phyloP scores from a whole-genome alignment of 2,113 vertebrate species.

The Pelecanoides urinatrix region DNA sequence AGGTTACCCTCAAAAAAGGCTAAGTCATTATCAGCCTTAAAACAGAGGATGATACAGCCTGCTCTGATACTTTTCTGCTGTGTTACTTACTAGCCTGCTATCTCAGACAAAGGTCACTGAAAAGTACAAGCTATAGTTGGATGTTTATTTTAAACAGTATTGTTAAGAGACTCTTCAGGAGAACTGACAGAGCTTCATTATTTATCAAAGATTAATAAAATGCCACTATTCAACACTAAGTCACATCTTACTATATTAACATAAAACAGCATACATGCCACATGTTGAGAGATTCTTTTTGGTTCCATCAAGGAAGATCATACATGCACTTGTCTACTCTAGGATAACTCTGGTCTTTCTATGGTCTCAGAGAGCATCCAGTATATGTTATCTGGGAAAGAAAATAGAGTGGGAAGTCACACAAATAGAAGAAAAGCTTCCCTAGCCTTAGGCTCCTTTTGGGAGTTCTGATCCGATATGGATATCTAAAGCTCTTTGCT shows the following conservation, averaged over 20 bases:
- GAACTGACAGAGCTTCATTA: neutral
- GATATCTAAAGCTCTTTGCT: neutral
- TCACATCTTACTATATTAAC: neutral
- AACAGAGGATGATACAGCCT: neutral
- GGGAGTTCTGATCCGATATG: neutral
- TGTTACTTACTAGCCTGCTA: neutral
- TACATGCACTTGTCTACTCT: neutral
- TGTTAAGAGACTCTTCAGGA: neutral
- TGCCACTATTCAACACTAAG: neutral
- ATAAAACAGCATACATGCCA: neutral
- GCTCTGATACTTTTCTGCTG: neutral
- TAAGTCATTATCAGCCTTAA: neutral
- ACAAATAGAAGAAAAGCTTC: neutral
- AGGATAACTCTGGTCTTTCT: neutral
- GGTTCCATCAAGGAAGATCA: neutral
- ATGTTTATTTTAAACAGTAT: neutral
- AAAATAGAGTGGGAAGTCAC: neutral
- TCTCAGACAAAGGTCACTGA: neutral
- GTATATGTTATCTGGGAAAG: neutral
- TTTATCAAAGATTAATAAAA: neutral
- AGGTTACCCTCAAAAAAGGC: neutral
- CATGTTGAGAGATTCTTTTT: neutral
- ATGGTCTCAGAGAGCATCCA: neutral
- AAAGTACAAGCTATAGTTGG: neutral
- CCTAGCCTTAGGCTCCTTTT: neutral